These are phyloP conservation scores for Ptychoptera contaminata DNA, from an alignment of 2,888 invertebrate species.

Conservation along the genomic window DNA sequence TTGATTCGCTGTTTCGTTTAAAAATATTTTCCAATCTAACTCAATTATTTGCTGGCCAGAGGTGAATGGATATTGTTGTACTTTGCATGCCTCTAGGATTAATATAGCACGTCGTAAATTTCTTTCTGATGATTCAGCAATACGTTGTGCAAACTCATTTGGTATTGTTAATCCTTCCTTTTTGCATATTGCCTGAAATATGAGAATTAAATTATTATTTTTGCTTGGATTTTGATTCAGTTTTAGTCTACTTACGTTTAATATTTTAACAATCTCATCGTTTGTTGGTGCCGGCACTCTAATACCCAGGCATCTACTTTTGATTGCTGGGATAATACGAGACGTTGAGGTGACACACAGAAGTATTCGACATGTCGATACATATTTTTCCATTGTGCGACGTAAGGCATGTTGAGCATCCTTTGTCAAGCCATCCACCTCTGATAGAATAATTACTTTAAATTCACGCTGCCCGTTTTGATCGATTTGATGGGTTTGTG, in stretches of 20 bases:
- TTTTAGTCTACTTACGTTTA: conserved; percentile 23
- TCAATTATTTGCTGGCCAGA: conserved; percentile 64
- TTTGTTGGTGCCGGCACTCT: conserved; percentile 78
- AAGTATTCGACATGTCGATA: conserved; percentile 83
- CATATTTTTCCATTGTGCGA: conserved; percentile 98
- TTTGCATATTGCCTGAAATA: conserved; percentile 45
- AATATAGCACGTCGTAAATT: conserved; percentile 86
- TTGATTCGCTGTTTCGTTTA: conserved; percentile 71
- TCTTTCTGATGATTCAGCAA: conserved; percentile 65
- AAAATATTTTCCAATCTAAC: conserved; percentile 86
- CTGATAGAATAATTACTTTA: conserved; percentile 90
- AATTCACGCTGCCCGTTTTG: conserved; percentile 76
- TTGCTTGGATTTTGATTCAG: not conserved
- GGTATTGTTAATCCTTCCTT: conserved; percentile 72
- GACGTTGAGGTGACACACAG: conserved; percentile 90
- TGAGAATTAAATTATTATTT: too few relatives aligned
- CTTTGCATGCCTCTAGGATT: conserved; percentile 86
- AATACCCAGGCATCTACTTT: conserved; percentile 84
- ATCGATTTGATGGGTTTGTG: conserved; percentile 91
- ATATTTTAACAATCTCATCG: conserved; percentile 52
- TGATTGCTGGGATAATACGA: conserved; percentile 91
- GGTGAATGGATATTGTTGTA: conserved; percentile 77
- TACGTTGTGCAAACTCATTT: conserved; percentile 52
- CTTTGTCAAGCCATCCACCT: conserved; percentile 86
- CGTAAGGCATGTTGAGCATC: conserved; percentile 97